A percentile compares a stretch with the other conserved stretches of the same genome.
These are phyloP conservation scores for Lissocephala sabroskyi DNA, from an alignment of 2,888 invertebrate genomes.

Conservation along the genomic window DNA sequence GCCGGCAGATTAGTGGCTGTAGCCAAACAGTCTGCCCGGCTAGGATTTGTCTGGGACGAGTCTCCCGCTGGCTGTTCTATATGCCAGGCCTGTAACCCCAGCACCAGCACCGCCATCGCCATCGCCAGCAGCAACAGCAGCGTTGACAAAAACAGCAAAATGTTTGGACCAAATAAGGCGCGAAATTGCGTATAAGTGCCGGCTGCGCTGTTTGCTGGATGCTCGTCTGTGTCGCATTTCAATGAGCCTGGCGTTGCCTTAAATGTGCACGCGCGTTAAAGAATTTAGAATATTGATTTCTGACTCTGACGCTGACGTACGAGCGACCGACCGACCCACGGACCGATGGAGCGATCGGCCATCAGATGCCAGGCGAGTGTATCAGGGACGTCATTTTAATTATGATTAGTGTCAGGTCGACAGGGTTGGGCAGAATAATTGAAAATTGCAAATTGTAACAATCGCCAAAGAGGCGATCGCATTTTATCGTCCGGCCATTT, in stretches of 20 bases:
- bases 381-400: constrained; percentile 47
- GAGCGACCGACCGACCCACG: constrained; percentile 4
- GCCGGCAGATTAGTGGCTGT: constrained; percentile 3
- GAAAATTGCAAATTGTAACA: constrained; percentile 59
- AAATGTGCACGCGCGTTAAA: constrained; percentile 63
- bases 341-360: too few species aligned
- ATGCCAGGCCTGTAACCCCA: constrained; percentile 34
- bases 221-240: constrained; percentile 39
- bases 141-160: constrained; percentile 33
- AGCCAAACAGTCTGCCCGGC: constrained; percentile 49
- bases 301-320: constrained; percentile 20
- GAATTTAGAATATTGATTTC: constrained; percentile 62
- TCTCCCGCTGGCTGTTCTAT: constrained; percentile 34
- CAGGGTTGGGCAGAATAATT: constrained; percentile 51
- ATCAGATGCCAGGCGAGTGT: constrained; percentile 16
- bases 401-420: constrained; percentile 57
- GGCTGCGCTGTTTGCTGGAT: constrained; percentile 54
- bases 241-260: constrained; percentile 55
- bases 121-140: too few species aligned
- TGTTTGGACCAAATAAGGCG: constrained; percentile 56
- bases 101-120: too few species aligned
- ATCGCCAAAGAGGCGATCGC: constrained; percentile 24
- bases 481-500: constrained; percentile 25
- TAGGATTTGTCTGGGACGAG: constrained; percentile 4
- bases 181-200: constrained; percentile 62